Evolutionary conservation across 2,113 vertebrate genomes (phyloP).

Genomic region (Balaeniceps rex): DNA sequence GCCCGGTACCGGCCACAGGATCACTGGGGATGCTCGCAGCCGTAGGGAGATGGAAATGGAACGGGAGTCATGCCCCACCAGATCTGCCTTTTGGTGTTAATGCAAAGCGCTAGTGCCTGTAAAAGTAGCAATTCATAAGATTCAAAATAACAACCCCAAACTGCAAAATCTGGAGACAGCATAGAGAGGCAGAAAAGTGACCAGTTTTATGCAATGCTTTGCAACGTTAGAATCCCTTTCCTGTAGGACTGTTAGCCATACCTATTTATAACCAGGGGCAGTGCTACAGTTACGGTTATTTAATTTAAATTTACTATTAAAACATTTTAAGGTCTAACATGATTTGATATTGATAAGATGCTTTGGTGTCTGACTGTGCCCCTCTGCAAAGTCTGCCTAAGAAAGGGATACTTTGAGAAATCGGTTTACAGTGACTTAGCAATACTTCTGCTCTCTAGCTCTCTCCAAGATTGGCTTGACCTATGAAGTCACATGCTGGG

Average conservation of each 20-base stretch:
- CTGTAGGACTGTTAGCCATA: background rate
- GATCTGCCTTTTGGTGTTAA: background rate
- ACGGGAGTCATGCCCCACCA: no score
- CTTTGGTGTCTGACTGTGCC: background rate
- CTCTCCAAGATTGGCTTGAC: background rate
- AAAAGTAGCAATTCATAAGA: rapidly evolving
- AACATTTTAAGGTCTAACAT: background rate
- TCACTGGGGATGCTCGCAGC: background rate
- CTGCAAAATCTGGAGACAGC: background rate
- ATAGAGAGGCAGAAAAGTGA: background rate
- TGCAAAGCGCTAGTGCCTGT: background rate
- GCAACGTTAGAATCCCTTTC: background rate
- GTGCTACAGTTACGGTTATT: background rate
- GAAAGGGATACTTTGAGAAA: background rate
- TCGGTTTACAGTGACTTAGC: background rate
- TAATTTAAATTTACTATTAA: background rate
- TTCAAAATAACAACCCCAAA: background rate
- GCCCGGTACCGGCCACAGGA: background rate
- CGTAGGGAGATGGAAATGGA: rapidly evolving
- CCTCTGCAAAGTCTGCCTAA: background rate
- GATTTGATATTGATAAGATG: background rate
- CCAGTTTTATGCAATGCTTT: background rate
- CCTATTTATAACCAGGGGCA: background rate
- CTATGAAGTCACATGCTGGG: background rate
- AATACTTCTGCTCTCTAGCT: background rate